Evolutionary conservation across 1,140 invertebrate species (phyloP), one percentile per base, ranked within the genome.

Genomic region (Aphelenchoides avenae): DNA sequence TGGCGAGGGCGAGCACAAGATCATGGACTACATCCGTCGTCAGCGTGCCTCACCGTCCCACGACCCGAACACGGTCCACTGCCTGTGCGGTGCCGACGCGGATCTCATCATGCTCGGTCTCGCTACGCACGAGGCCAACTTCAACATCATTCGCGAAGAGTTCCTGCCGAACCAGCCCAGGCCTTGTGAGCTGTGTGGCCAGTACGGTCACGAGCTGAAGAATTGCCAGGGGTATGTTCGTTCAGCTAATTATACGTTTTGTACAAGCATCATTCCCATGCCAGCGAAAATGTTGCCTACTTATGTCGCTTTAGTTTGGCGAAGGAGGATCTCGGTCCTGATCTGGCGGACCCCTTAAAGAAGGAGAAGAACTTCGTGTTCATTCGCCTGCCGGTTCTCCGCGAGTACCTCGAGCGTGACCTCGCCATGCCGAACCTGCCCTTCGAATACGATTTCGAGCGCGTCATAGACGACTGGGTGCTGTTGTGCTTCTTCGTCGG

Each of bases 401-500:
- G 92, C 34, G 94, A 99, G 80, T 98, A 99, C 81, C 79, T 99
- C 40, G 87, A 89, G 75, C 85, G 84, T 78, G 93, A 95, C 65
- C 81, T 98, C 31, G 78, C 82, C 50, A 95, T 98, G 89, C 87
- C 87, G 0, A 89, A 89, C 79, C 81, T 98, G 13, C 91, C 92
- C 1, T 97, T 97, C 77, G 79, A 84, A 29, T 83, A 79, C 69
- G 80, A 83, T 62, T 77, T 84, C 64, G 82, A 95, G 73, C 80
- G 90, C 57, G 89, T 85, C 1, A 76, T 95, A 2, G 95, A 99
- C 79, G 95, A 99, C 80, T 99, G 94, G 93, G 93, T 98, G 0
- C 97, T 99, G 77, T 96, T 99, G 91, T 98, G 95, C 80, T 99
- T 99, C 81, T 99, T 99, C 81, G 95, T 99, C 52, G 95, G 95